Base-by-base conservation (phyloP, 2,888 invertebrate species). In the Synanthedon vespiformis region DNA sequence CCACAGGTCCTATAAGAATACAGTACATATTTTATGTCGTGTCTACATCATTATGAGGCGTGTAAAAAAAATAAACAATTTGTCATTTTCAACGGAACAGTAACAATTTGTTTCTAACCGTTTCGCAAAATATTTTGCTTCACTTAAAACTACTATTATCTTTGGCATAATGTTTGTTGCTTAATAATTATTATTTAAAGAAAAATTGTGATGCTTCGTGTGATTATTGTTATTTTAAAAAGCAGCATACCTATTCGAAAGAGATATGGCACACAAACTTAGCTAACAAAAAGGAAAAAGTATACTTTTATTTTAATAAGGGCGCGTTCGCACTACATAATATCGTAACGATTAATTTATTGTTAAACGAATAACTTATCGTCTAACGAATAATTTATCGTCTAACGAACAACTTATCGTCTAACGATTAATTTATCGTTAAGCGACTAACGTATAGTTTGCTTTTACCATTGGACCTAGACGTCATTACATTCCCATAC, bases 41-140 rank as follows among this genome's bases (percentile, higher is more conserved):
- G 34, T 34, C 69, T 70, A 61, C 72, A 64, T 64, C 71, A 70
- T 75, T 71, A 72, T 73, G 77, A 81, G 79, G 79, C 82, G 72
- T 70, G 65, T 77, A 70, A 82, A 82, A 84, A 84, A 85, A 84
- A 84, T 81, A 82, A n/a, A 84, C 70, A 72, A 71, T 70, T 63
- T 63, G 47, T 62, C 67, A 65, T 60, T 61, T 58, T 60, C 58
- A 67, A 61, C 62, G 66, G 63, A 79, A 85, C 86, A 86, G 86
- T 86, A 86, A 86, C 80, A 86, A 86, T 85, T 77, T 86, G 86
- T 85, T 86, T 86, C 85, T 77, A 83, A 69, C 74, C 82, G 69
- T 63, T 58, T 5, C 2, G 34, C 34, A 34, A 34, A 55, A 62
- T 65, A 67, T 66, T 66, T 66, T 22, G 22, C 22, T 66, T 65